phyloP scores from a whole-genome alignment of 2,888 invertebrate genomes.

The Acleris sparsana region DNA sequence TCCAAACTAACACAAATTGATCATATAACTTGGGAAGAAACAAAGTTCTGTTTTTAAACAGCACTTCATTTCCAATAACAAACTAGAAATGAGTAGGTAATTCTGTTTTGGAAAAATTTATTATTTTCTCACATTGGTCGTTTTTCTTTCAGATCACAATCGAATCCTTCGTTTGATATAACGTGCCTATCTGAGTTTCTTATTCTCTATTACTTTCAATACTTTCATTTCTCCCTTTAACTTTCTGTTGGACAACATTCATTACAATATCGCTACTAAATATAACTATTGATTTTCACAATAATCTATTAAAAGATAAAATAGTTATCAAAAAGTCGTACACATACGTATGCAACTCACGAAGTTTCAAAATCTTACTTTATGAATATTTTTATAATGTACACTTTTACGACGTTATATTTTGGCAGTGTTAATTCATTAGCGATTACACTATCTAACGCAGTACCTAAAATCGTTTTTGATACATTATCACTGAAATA shows the following conservation, averaged over 20 bases:
- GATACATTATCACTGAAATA: conserved; percentile 8
- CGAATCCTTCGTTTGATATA: conserved; percentile 51
- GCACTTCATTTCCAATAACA: conserved; percentile 50
- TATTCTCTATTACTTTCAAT: conserved; percentile 47
- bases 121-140: conserved; percentile 80
- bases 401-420: conserved; percentile 65
- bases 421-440: conserved; percentile 79
- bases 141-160: conserved; percentile 72
- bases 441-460: conserved; percentile 38
- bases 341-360: conserved; percentile 62
- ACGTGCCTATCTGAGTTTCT: conserved; percentile 52
- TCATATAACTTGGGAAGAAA: conserved; percentile 15
- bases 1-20: conserved; percentile 27
- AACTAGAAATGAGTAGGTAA: conserved; percentile 55
- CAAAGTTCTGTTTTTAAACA: conserved; percentile 24
- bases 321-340: conserved; percentile 78
- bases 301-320: conserved; percentile 65
- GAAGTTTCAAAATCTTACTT: conserved; percentile 58
- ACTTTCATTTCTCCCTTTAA: conserved; percentile 38
- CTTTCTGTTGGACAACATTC: conserved; percentile 64
- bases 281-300: conserved; percentile 39
- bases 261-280: conserved; percentile 42
- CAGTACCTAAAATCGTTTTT: conserved; percentile 28
- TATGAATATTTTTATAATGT: conserved; percentile 59
- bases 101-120: conserved; percentile 77